phyloP scores from a whole-genome alignment of 2,113 vertebrate species.

The Struthio camelus region DNA sequence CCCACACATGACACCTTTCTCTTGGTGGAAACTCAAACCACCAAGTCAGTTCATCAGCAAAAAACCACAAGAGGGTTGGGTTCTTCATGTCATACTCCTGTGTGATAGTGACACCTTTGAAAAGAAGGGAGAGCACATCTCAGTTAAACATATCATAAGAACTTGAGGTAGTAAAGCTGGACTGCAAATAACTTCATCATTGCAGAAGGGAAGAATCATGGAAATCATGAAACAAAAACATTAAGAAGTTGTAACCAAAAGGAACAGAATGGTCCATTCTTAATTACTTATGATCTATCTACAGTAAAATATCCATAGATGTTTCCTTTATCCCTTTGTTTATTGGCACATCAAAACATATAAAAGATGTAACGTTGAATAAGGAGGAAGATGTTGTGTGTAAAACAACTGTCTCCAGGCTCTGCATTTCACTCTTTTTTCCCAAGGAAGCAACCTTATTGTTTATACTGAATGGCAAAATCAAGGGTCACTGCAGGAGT shows the following conservation, averaged over 20 bases:
- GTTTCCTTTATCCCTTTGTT: neutral
- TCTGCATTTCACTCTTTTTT: neutral
- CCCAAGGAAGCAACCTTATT: neutral
- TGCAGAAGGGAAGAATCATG: neutral
- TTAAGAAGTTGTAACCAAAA: neutral
- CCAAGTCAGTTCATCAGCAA: neutral
- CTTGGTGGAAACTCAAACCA: neutral
- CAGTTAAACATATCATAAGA: neutral
- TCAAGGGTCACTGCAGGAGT: neutral
- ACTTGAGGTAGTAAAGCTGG: neutral
- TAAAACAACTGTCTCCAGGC: neutral
- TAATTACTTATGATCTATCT: neutral
- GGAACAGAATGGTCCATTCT: neutral
- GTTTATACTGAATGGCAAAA: conserved; percentile 24
- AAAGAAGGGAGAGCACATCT: neutral
- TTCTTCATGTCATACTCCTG: neutral
- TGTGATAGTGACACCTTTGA: neutral
- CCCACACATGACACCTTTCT: neutral
- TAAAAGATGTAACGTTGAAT: neutral
- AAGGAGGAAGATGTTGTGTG: neutral
- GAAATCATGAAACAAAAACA: neutral
- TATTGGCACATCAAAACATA: neutral
- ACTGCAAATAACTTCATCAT: neutral
- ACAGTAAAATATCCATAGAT: too few species aligned
- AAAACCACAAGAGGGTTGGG: neutral